Percentiles rank a stretch among this genome's conserved stretches.
phyloP scores from a whole-genome alignment of 2,888 invertebrate species.

The Uropetala carovei region DNA sequence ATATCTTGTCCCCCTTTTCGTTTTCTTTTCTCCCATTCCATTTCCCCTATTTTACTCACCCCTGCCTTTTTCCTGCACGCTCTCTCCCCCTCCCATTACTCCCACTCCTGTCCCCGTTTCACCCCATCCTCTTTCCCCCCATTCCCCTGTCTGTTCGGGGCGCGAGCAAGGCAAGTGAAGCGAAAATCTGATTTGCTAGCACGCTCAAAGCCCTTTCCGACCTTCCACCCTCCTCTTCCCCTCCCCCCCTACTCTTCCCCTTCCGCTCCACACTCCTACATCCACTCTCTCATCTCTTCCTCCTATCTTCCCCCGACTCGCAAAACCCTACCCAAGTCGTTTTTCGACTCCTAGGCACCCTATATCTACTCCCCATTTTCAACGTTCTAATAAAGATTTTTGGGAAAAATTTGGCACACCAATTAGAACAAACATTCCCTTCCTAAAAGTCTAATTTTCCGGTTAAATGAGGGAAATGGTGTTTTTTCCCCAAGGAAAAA shows the following conservation, averaged over 20 bases:
- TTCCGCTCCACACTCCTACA: neutral
- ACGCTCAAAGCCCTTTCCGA: conserved; percentile 66
- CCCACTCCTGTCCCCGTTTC: conserved; percentile 70
- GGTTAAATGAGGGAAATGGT: too few relatives aligned
- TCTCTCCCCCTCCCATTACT: conserved; percentile 66
- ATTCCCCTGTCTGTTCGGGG: conserved; percentile 70
- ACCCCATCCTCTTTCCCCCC: conserved; percentile 71
- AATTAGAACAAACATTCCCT: conserved; percentile 66
- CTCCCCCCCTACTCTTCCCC: too few relatives aligned
- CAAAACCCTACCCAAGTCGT: neutral
- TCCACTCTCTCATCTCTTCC: neutral
- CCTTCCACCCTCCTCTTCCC: conserved; percentile 33
- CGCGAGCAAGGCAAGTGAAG: conserved; percentile 68
- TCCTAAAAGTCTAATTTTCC: too few relatives aligned
- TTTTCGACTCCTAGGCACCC: neutral
- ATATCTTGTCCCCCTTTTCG: neutral
- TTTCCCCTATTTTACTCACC: neutral
- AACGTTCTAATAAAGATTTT: conserved; percentile 65
- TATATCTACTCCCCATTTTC: conserved; percentile 65
- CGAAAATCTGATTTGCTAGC: conserved; percentile 71
- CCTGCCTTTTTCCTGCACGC: neutral
- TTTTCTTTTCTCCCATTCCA: neutral
- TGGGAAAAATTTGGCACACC: neutral
- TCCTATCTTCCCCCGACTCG: neutral
- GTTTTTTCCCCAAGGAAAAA: too few relatives aligned